These are phyloP conservation scores for Ormia ochracea DNA, from an alignment of 2,888 invertebrate genomes.

Conservation along the genomic window DNA sequence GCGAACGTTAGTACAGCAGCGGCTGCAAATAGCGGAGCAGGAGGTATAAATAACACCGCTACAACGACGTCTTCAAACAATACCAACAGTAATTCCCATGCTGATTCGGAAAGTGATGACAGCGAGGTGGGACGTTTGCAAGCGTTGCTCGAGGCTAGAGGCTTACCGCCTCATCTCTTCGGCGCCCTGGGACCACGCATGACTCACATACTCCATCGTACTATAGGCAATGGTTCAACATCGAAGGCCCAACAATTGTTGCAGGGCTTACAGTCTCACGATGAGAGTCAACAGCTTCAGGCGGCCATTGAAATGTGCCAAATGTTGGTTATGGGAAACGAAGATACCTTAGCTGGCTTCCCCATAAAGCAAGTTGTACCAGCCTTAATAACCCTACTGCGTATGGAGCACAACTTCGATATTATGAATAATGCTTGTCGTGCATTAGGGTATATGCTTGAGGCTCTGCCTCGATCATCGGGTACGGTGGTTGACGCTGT, in stretches of 20 bases:
- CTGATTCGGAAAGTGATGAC: slow-evolving; percentile 89
- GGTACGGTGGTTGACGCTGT: slow-evolving; percentile 97
- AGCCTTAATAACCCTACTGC: slow-evolving; percentile 91
- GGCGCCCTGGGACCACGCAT: slow-evolving; percentile 96
- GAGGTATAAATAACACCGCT: slow-evolving; percentile 60
- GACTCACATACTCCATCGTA: slow-evolving; percentile 96
- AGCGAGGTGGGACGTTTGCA: slow-evolving; percentile 97
- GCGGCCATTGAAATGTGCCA: slow-evolving; percentile 99
- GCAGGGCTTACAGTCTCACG: slow-evolving; percentile 93
- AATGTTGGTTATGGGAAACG: slow-evolving; percentile 98
- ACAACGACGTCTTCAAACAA: slow-evolving; percentile 71
- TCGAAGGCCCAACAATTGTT: slow-evolving; percentile 95
- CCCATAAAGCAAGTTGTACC: slow-evolving; percentile 98
- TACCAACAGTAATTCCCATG: slow-evolving; percentile 69
- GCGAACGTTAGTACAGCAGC: slow-evolving; percentile 63
- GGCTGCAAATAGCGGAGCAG: slow-evolving; percentile 63
- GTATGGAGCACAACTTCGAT: slow-evolving; percentile 99
- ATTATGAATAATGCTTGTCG: slow-evolving; percentile 99
- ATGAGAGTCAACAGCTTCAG: slow-evolving; percentile 96
- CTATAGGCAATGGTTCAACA: slow-evolving; percentile 91
- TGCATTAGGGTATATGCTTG: slow-evolving; percentile 99
- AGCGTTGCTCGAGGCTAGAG: slow-evolving; percentile 94
- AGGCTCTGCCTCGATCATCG: slow-evolving; percentile 96
- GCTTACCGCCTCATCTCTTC: slow-evolving; percentile 96
- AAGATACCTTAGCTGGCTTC: slow-evolving; percentile 98